Percentiles rank a stretch among this genome's conserved stretches.
Evolutionary conservation across 23 tunicate genomes (phyloP).

Genomic region (Styela plicata): DNA sequence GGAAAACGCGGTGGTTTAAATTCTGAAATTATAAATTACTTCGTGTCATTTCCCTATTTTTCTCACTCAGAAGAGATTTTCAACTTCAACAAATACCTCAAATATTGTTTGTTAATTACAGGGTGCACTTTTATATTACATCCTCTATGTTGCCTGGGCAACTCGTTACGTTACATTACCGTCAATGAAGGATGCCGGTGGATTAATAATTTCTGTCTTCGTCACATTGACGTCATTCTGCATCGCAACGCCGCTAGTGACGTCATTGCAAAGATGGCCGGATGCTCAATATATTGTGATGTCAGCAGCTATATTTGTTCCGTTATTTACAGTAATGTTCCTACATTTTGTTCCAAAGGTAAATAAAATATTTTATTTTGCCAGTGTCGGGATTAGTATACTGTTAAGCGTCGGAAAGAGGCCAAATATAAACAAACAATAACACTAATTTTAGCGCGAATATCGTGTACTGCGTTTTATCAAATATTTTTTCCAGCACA

Average conservation of each 20-base stretch:
- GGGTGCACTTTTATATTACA: slow-evolving; percentile 10
- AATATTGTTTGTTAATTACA: not conserved
- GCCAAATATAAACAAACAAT: no score
- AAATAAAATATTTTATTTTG: no score
- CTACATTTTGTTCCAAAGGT: slow-evolving; percentile 30
- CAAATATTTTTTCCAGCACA: no score
- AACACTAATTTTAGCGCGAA: no score
- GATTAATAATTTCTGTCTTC: slow-evolving; percentile 21
- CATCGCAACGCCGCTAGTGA: slow-evolving; percentile 28
- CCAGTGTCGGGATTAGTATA: no score
- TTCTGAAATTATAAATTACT: no score
- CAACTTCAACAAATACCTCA: not conserved
- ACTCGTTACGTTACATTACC: slow-evolving; percentile 48
- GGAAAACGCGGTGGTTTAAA: no score
- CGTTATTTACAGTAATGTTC: slow-evolving; percentile 13
- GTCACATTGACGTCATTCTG: slow-evolving; percentile 19
- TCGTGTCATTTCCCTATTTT: no score
- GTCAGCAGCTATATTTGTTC: slow-evolving; percentile 22
- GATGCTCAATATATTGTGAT: slow-evolving; percentile 10
- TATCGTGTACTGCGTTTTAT: no score
- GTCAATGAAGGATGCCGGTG: slow-evolving; percentile 46
- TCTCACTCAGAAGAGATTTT: no score
- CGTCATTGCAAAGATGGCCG: slow-evolving; percentile 31
- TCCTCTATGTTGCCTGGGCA: slow-evolving; percentile 50
- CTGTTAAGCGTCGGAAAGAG: no score